Evolutionary conservation across 2,888 invertebrate species (phyloP).

Genomic region (Latrodectus hesperus): DNA sequence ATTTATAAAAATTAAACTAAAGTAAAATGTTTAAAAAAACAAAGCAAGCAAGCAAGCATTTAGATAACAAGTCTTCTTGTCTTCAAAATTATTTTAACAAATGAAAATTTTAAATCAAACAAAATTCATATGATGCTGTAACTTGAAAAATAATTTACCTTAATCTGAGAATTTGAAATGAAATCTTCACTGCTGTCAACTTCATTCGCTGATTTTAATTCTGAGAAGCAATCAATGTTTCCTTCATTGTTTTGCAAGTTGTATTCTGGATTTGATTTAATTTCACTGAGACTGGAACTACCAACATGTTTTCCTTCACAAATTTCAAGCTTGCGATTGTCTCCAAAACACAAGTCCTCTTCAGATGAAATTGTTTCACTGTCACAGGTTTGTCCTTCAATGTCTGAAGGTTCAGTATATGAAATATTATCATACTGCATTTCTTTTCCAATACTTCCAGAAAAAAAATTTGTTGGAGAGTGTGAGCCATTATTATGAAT

Average conservation of each 20-base stretch:
- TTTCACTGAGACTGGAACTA: neutral
- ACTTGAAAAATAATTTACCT: neutral
- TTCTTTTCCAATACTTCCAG: conserved; percentile 8
- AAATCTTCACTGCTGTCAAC: neutral
- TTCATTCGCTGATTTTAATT: neutral
- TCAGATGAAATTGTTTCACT: conserved; percentile 59
- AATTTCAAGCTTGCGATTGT: conserved; percentile 14
- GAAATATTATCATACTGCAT: conserved; percentile 39
- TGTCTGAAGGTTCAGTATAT: conserved; percentile 57
- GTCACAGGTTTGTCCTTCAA: conserved; percentile 57
- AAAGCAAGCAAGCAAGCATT: too few species aligned
- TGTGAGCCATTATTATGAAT: neutral
- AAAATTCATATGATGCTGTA: neutral
- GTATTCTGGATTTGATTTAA: neutral
- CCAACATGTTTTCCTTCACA: neutral
- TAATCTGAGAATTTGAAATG: neutral
- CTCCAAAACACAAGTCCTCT: conserved; percentile 40
- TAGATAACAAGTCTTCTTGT: too few species aligned
- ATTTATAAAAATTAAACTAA: too few species aligned
- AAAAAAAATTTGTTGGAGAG: conserved; percentile 10
- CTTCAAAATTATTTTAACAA: too few species aligned
- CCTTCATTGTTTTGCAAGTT: neutral
- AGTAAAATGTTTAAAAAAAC: too few species aligned
- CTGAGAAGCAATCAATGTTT: neutral
- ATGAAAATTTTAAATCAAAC: too few species aligned